Percentiles rank a stretch among this genome's conserved stretches.
Evolutionary conservation across 1,140 invertebrate genomes (phyloP).

Genomic region (Heliconius eleuchia): DNA sequence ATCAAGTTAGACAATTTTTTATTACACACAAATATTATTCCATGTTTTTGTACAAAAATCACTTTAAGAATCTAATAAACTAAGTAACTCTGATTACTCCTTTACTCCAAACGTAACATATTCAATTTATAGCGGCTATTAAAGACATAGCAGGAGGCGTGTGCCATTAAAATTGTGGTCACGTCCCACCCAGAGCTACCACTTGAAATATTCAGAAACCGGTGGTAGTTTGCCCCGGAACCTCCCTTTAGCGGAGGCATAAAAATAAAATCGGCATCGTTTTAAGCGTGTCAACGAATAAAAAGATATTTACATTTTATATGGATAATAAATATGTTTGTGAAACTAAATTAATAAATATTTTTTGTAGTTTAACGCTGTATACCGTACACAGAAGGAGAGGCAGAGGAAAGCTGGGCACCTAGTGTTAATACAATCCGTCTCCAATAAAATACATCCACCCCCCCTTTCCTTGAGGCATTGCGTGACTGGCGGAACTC

Average conservation of each 20-base stretch:
- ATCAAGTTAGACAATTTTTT: too few species aligned
- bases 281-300: slow-evolving; percentile 27
- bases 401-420: too few species aligned
- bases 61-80: background rate
- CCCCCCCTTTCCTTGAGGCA: too few species aligned
- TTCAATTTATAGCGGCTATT: slow-evolving; percentile 62
- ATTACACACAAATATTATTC: too few species aligned
- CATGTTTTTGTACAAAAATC: background rate
- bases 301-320: slow-evolving; percentile 25
- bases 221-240: slow-evolving; percentile 49
- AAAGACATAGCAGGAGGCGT: slow-evolving; percentile 55
- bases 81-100: background rate
- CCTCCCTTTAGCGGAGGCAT: slow-evolving; percentile 58
- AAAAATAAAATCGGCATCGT: slow-evolving; percentile 52
- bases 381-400: too few species aligned
- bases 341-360: too few species aligned
- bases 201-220: slow-evolving; percentile 51
- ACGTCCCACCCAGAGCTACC: slow-evolving; percentile 43
- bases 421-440: too few species aligned
- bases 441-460: too few species aligned
- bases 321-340: background rate
- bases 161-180: slow-evolving; percentile 41
- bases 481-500: too few species aligned
- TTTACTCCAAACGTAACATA: slow-evolving; percentile 37
- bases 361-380: too few species aligned